phyloP scores from a whole-genome alignment of 2,797 vertebrate species.

The Danionella dracula region DNA sequence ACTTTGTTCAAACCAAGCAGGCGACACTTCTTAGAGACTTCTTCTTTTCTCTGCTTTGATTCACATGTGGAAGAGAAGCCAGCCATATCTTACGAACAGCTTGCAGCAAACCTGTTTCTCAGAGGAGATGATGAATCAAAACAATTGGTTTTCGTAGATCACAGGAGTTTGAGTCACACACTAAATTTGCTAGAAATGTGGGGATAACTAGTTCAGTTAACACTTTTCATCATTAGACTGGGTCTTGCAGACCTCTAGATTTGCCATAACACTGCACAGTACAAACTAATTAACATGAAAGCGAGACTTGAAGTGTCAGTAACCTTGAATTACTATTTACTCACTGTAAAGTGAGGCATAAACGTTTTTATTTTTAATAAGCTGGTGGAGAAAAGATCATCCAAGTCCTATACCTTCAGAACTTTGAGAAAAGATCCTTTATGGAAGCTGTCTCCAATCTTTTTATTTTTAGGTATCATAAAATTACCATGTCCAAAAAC shows the following conservation, averaged over 20 bases:
- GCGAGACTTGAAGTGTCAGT: no score
- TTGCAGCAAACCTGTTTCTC: neutral
- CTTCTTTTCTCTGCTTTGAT: neutral
- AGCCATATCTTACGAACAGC: constrained; percentile 5
- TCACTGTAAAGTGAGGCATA: no score
- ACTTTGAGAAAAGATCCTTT: no score
- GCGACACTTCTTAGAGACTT: neutral
- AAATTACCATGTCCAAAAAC: no score
- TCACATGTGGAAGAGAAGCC: neutral
- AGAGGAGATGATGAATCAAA: neutral
- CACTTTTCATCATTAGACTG: neutral
- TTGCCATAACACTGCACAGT: no score
- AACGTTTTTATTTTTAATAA: no score
- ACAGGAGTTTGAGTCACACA: neutral
- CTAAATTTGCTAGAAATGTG: neutral
- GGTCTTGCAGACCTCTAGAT: neutral
- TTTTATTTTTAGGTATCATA: no score
- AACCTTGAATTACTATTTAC: no score
- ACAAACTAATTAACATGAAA: no score
- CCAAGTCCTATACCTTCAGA: no score
- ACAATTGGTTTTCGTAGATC: constrained; percentile 10
- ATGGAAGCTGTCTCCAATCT: no score
- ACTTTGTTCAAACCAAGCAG: neutral
- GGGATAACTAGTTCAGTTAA: neutral
- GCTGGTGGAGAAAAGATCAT: no score